Conservation (phyloP, 1,140 invertebrate species). For the Himalopsyche phryganea region DNA sequence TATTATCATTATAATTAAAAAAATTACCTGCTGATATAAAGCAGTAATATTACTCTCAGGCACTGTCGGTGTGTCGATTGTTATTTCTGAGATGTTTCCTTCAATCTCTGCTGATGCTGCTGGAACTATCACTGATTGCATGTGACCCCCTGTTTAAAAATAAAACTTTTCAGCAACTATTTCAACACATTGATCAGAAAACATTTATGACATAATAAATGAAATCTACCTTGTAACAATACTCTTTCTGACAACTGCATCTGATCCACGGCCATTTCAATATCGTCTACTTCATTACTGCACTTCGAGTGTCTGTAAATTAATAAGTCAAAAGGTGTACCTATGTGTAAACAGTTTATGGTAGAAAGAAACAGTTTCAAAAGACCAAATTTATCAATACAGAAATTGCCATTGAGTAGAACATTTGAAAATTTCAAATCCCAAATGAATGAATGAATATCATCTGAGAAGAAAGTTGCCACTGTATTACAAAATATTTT, state of each 20-base stretch:
- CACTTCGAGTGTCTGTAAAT: conserved; percentile 51
- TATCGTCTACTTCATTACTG: conserved; percentile 37
- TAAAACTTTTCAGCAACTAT: too few relatives aligned
- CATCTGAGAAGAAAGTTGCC: too few relatives aligned
- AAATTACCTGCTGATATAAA: conserved; percentile 50
- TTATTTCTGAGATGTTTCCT: conserved; percentile 63
- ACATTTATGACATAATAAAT: not conserved
- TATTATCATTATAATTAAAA: conserved; percentile 4
- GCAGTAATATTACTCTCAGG: conserved; percentile 61
- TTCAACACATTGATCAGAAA: not conserved
- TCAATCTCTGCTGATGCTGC: conserved; percentile 66
- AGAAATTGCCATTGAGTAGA: too few relatives aligned
- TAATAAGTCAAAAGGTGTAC: too few relatives aligned
- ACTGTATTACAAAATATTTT: too few relatives aligned
- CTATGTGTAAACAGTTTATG: too few relatives aligned
- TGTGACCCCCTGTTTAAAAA: not conserved
- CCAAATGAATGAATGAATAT: too few relatives aligned
- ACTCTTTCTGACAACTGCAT: not conserved
- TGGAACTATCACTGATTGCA: too few relatives aligned
- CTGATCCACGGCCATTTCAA: not conserved
- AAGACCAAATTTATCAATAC: too few relatives aligned
- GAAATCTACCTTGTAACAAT: not conserved
- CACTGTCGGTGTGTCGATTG: conserved; percentile 64
- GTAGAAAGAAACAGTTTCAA: too few relatives aligned
- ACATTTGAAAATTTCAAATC: too few relatives aligned